Percentiles rank a stretch among this genome's conserved stretches.
phyloP scores from a whole-genome alignment of 2,888 invertebrate genomes.

The Eumacrocentrus americanus region DNA sequence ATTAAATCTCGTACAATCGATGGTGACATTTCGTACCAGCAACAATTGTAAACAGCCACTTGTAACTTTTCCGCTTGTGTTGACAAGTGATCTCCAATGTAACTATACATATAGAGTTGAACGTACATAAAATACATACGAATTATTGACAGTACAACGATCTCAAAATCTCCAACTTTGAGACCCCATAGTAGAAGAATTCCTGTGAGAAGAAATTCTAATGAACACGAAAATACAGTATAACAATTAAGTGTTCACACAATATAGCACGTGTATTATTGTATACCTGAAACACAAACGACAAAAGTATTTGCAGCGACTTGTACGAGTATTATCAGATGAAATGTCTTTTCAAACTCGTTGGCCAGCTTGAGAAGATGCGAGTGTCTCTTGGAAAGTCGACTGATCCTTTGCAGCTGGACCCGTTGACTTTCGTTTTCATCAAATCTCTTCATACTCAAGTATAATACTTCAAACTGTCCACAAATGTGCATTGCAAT shows the following conservation, averaged over 20 bases:
- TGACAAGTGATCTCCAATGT: conserved; percentile 27
- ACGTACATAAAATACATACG: conserved; percentile 16
- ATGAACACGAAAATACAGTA: neutral
- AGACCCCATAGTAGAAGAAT: conserved; percentile 26
- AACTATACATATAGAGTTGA: conserved; percentile 28
- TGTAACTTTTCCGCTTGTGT: conserved; percentile 21
- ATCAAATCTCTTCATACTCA: neutral
- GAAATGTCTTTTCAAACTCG: conserved; percentile 31
- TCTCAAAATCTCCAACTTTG: conserved; percentile 3
- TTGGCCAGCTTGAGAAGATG: conserved; percentile 27
- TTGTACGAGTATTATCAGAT: conserved; percentile 31
- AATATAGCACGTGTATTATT: neutral
- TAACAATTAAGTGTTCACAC: neutral
- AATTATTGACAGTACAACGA: conserved; percentile 9
- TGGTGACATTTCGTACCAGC: conserved; percentile 28
- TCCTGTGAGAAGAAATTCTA: conserved; percentile 7
- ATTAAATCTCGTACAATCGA: conserved; percentile 5
- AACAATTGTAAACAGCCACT: conserved; percentile 24
- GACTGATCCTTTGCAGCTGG: neutral
- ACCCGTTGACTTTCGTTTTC: neutral
- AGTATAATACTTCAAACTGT: conserved; percentile 23
- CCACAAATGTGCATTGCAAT: conserved; percentile 31
- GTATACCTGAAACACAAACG: conserved; percentile 28
- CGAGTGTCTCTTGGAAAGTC: conserved; percentile 24
- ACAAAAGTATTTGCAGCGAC: conserved; percentile 27